These are phyloP conservation scores for Mustela lutreola DNA, from an alignment of 2,113 vertebrate genomes.

Conservation along the genomic window DNA sequence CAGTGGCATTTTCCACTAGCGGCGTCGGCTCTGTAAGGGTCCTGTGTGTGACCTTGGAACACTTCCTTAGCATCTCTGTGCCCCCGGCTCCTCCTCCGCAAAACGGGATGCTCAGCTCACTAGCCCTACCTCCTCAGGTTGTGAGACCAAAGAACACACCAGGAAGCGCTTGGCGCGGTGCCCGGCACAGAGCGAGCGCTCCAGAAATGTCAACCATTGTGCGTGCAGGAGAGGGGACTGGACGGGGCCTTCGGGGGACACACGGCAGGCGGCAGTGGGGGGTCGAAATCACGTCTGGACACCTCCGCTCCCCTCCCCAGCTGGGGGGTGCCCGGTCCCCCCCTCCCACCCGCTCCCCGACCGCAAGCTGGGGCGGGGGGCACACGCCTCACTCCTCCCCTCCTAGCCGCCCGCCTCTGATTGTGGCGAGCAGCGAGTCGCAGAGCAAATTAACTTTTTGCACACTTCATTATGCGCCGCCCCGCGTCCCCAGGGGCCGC, in stretches of 20 bases:
- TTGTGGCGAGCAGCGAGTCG: conserved; percentile 90
- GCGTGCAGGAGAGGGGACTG: not conserved
- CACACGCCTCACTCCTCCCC: not conserved
- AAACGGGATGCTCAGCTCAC: not conserved
- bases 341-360: not conserved
- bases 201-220: conserved; percentile 64
- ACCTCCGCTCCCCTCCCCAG: not conserved
- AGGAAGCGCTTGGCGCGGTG: not conserved
- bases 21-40: not conserved
- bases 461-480: conserved; percentile 93
- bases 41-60: conserved; percentile 13
- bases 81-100: not conserved
- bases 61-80: not conserved
- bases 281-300: not conserved
- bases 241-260: not conserved
- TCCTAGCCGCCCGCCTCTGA: conserved; percentile 66
- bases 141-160: not conserved
- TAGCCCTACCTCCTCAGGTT: not conserved
- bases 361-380: not conserved
- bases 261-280: not conserved
- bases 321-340: not conserved
- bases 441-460: conserved; percentile 95
- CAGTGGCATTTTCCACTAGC: not conserved
- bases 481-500: conserved; percentile 86
- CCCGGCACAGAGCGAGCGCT: not conserved